These are phyloP conservation scores for Zophobas morio DNA, from an alignment of 1,140 invertebrate species.

Conservation along the genomic window DNA sequence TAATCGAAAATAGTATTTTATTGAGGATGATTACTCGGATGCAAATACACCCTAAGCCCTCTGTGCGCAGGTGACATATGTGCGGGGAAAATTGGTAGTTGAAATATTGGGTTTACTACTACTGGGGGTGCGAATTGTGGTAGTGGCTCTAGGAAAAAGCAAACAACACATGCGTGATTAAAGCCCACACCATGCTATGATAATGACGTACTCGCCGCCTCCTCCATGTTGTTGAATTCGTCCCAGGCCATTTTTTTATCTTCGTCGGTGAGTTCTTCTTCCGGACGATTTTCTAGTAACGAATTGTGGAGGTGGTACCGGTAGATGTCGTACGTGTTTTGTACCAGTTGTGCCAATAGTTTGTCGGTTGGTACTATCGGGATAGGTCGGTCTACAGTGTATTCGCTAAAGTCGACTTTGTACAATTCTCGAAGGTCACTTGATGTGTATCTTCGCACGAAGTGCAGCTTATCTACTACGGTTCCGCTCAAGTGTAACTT, in stretches of 20 bases:
- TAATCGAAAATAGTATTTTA: not conserved
- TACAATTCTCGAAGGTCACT: conserved; percentile 93
- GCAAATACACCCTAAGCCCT: too few relatives aligned
- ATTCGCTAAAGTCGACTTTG: conserved; percentile 63
- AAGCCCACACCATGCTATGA: not conserved
- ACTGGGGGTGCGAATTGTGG: not conserved
- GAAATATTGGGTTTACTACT: not conserved
- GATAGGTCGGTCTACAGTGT: conserved; percentile 67
- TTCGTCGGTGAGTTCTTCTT: conserved; percentile 92
- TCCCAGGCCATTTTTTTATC: conserved; percentile 95
- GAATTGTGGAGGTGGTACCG: conserved; percentile 96
- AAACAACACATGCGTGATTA: not conserved
- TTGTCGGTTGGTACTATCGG: conserved; percentile 86
- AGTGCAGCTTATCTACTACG: conserved; percentile 98
- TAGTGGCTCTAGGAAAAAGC: not conserved
- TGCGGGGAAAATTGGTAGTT: too few relatives aligned
- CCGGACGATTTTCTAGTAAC: conserved; percentile 91
- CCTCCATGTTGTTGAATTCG: conserved; percentile 89
- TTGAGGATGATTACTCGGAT: too few relatives aligned
- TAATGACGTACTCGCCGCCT: conserved; percentile 28
- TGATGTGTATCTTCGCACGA: conserved; percentile 94
- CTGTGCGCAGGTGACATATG: too few relatives aligned
- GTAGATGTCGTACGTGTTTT: conserved; percentile 78
- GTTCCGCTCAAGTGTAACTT: conserved; percentile 94
- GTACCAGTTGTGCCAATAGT: conserved; percentile 88